Percentiles rank a stretch among this genome's conserved stretches.
Evolutionary conservation across 2,797 vertebrate genomes (phyloP).

Genomic region (Merluccius polli): DNA sequence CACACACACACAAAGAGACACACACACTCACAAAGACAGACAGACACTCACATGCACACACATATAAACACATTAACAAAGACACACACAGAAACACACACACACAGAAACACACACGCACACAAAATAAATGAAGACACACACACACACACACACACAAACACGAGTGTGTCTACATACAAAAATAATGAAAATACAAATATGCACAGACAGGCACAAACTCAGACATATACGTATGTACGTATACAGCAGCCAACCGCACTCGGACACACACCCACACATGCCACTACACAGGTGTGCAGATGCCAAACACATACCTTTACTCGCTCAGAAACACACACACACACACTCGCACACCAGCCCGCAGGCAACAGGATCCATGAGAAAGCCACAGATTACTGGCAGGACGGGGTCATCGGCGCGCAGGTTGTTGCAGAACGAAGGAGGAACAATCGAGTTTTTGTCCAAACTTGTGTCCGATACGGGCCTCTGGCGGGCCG

Average conservation of each 20-base stretch:
- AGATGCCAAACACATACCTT: constrained; percentile 21
- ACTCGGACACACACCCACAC: constrained; percentile 29
- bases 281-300: constrained; percentile 15
- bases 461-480: constrained; percentile 31
- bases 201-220: neutral
- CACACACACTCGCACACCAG: constrained; percentile 49
- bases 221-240: too few species aligned
- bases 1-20: too few species aligned
- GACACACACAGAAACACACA: too few species aligned
- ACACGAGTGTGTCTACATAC: neutral
- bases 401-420: constrained; percentile 40
- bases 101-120: too few species aligned
- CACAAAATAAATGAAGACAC: too few species aligned
- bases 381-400: constrained; percentile 67
- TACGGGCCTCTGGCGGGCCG: too few species aligned
- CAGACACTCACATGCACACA: constrained; percentile 1
- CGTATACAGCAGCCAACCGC: too few species aligned
- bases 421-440: constrained; percentile 66
- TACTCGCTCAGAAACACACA: constrained; percentile 21
- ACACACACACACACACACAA: too few species aligned
- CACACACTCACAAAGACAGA: neutral
- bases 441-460: constrained; percentile 72
- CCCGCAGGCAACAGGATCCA: constrained; percentile 47
- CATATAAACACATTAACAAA: too few species aligned
- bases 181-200: constrained; percentile 16